Conservation (phyloP, 2,113 vertebrate species). For the Aphyosemion australe region DNA sequence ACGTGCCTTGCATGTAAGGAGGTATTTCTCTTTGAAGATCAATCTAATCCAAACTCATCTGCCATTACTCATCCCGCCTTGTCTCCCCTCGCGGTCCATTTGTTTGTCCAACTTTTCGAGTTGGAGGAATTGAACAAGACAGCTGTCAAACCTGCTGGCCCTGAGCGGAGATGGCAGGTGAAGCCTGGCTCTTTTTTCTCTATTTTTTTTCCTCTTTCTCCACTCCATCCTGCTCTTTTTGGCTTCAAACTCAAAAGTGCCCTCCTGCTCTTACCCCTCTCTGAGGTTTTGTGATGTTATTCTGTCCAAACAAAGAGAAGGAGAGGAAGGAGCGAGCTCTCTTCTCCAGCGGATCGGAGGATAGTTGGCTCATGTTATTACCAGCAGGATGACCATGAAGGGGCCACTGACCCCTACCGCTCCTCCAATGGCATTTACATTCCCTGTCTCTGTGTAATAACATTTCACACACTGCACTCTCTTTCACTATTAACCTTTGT, state of each 20-base stretch:
- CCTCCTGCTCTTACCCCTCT: conserved; percentile 27
- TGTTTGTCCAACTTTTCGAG: conserved; percentile 65
- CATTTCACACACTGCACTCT: conserved; percentile 43
- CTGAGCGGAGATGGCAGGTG: conserved; percentile 78
- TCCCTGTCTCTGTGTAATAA: conserved; percentile 49
- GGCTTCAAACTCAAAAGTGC: conserved; percentile 35
- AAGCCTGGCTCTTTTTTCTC: conserved; percentile 26
- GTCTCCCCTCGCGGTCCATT: conserved; percentile 42
- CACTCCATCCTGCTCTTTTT: conserved; percentile 12
- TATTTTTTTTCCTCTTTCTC: no score
- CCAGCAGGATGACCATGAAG: conserved; percentile 50
- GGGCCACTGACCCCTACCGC: conserved; percentile 39
- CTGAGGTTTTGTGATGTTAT: conserved; percentile 33
- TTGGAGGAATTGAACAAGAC: conserved; percentile 74
- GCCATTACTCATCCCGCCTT: conserved; percentile 13
- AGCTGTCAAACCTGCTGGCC: conserved; percentile 72
- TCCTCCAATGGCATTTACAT: conserved; percentile 57
- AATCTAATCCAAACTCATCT: conserved; percentile 34
- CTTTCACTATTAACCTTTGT: conserved; percentile 45
- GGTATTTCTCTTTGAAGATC: conserved; percentile 10
- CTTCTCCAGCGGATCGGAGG: conserved; percentile 34
- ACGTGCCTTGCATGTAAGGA: conserved; percentile 18
- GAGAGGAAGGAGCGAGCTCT: conserved; percentile 23
- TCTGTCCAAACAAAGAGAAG: conserved; percentile 41
- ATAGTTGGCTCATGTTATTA: conserved; percentile 53